phyloP scores from a whole-genome alignment of 92 coral and sea anemone species.

The Zoanthus sansibaricus region DNA sequence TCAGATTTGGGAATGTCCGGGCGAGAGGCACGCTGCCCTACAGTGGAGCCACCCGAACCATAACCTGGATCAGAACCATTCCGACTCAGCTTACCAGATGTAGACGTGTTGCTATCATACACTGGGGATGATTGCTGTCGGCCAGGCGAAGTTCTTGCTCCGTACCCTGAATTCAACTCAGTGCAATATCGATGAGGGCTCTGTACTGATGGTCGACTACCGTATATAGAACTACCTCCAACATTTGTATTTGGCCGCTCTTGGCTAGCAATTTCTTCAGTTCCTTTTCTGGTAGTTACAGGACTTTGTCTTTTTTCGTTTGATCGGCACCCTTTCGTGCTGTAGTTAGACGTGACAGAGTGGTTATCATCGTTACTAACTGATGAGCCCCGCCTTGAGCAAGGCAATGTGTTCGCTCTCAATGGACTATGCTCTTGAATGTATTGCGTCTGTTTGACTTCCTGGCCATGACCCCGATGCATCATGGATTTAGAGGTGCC shows the following conservation, averaged over 20 bases:
- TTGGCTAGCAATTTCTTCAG: neutral
- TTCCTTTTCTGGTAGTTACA: constrained; percentile 2
- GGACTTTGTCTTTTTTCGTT: constrained; percentile 32
- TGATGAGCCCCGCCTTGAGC: constrained; percentile 13
- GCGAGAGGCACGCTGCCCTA: constrained; percentile 37
- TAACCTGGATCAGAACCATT: constrained; percentile 45
- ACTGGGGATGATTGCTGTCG: constrained; percentile 17
- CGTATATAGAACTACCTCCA: constrained; percentile 10
- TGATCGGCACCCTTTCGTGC: neutral
- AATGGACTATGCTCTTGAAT: neutral
- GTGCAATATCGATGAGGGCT: constrained; percentile 17
- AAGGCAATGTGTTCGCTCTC: constrained; percentile 14
- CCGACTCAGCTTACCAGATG: constrained; percentile 44
- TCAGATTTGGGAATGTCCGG: constrained; percentile 30
- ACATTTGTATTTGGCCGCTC: neutral
- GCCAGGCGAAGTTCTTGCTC: neutral
- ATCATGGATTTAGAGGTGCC: neutral
- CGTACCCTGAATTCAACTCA: neutral
- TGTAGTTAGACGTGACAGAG: constrained; percentile 7
- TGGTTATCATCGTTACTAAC: constrained; percentile 33
- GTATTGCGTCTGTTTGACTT: constrained; percentile 21
- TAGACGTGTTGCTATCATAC: constrained; percentile 11
- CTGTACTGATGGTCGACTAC: constrained; percentile 1
- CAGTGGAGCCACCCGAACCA: constrained; percentile 45
- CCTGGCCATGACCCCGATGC: constrained; percentile 26